These are phyloP conservation scores for Lamproptera curius DNA, from an alignment of 2,888 invertebrate species.

Conservation along the genomic window DNA sequence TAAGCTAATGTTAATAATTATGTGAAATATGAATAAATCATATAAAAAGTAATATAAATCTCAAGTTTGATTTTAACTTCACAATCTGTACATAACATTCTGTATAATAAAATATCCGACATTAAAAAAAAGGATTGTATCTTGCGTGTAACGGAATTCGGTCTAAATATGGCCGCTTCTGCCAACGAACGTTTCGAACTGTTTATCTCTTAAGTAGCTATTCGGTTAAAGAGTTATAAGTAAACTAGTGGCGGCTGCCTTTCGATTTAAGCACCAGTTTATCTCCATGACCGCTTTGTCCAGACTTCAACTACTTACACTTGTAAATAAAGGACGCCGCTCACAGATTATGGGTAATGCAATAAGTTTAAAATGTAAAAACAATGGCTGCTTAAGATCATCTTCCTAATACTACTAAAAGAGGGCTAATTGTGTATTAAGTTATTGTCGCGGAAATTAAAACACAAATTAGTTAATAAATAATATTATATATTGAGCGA, in stretches of 20 bases:
- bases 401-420: too few species aligned
- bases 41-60: too few species aligned
- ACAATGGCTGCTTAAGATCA: background rate
- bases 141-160: too few species aligned
- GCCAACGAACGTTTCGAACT: slow-evolving; percentile 32
- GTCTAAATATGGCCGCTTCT: background rate
- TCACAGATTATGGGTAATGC: slow-evolving; percentile 7
- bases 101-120: too few species aligned
- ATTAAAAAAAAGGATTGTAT: background rate
- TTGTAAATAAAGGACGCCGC: slow-evolving; percentile 27
- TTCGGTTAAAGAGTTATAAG: slow-evolving; percentile 61
- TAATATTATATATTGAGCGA: too few species aligned
- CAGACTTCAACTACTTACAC: slow-evolving; percentile 38
- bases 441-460: too few species aligned
- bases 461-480: too few species aligned
- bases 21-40: too few species aligned
- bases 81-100: too few species aligned
- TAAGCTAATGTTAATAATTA: too few species aligned
- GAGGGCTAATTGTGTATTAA: too few species aligned
- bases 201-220: slow-evolving; percentile 46
- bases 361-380: slow-evolving; percentile 2
- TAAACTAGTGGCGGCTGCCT: slow-evolving; percentile 44
- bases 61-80: too few species aligned
- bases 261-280: slow-evolving; percentile 34
- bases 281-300: slow-evolving; percentile 61